These are phyloP conservation scores for Aricia artaxerxes DNA, from an alignment of 2,888 invertebrate genomes.

Conservation along the genomic window DNA sequence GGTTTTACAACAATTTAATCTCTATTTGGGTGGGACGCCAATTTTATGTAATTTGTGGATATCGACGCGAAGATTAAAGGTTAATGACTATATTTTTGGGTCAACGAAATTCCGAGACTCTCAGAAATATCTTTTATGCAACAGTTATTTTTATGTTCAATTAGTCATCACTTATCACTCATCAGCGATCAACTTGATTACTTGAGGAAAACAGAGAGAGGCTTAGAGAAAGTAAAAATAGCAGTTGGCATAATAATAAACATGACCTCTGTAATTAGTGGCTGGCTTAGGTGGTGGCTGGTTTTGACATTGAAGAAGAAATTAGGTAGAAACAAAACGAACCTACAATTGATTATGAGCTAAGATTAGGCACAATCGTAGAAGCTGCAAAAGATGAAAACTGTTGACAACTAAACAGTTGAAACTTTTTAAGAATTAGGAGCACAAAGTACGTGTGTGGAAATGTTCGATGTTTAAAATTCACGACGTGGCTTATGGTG, in stretches of 20 bases:
- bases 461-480: background rate
- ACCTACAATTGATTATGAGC: no score
- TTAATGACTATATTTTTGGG: slow-evolving; percentile 13
- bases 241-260: background rate
- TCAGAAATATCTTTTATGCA: background rate
- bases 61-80: background rate
- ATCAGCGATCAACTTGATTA: background rate
- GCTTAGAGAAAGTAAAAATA: background rate
- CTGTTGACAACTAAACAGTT: no score
- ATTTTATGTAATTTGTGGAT: background rate
- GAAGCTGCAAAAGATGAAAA: no score
- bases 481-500: background rate
- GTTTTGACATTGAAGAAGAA: no score
- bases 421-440: background rate
- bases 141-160: background rate
- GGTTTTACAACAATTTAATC: slow-evolving; percentile 29
- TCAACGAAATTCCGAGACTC: background rate
- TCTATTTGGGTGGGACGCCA: slow-evolving; percentile 31
- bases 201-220: background rate
- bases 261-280: no score
- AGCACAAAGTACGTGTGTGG: background rate
- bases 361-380: no score
- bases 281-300: no score
- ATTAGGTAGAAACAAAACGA: no score
- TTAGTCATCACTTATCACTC: background rate